Conservation (phyloP, 2,888 invertebrate species). For the Cotesia congregata region DNA sequence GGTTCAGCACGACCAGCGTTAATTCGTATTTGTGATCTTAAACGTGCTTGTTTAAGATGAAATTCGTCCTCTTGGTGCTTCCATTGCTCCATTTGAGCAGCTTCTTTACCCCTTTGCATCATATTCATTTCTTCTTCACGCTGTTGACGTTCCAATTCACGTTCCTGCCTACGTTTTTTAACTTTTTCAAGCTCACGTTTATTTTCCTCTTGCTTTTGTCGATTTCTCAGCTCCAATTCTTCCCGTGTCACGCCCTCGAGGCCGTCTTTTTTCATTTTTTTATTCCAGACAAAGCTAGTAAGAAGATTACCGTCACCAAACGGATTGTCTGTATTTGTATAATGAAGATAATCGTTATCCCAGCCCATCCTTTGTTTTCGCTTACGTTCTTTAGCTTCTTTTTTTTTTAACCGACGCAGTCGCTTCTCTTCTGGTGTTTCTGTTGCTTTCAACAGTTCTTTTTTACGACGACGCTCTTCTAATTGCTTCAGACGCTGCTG, state of each 20-base stretch:
- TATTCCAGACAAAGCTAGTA: conserved; percentile 96
- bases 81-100: conserved; percentile 94
- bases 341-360: conserved; percentile 97
- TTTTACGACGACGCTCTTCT: conserved; percentile 78
- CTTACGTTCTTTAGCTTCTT: conserved; percentile 90
- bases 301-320: conserved; percentile 97
- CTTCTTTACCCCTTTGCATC: conserved; percentile 89
- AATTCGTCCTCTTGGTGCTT: conserved; percentile 97
- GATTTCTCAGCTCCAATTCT: conserved; percentile 85
- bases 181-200: conserved; percentile 93
- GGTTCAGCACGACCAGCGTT: conserved; percentile 98
- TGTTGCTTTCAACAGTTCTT: conserved; percentile 85
- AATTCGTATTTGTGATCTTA: conserved; percentile 94
- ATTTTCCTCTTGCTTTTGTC: conserved; percentile 92
- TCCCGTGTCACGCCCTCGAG: conserved; percentile 82
- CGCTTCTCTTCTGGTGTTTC: conserved; percentile 97
- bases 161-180: conserved; percentile 89
- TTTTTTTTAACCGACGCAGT: conserved; percentile 86
- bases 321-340: conserved; percentile 98
- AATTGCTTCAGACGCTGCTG: conserved; percentile 78
- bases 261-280: conserved; percentile 96
- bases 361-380: conserved; percentile 95
- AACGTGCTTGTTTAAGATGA: conserved; percentile 95
- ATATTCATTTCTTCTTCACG: conserved; percentile 87
- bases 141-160: conserved; percentile 88